phyloP scores from a whole-genome alignment of 1,140 invertebrate species.

The Hylaeus volcanicus region DNA sequence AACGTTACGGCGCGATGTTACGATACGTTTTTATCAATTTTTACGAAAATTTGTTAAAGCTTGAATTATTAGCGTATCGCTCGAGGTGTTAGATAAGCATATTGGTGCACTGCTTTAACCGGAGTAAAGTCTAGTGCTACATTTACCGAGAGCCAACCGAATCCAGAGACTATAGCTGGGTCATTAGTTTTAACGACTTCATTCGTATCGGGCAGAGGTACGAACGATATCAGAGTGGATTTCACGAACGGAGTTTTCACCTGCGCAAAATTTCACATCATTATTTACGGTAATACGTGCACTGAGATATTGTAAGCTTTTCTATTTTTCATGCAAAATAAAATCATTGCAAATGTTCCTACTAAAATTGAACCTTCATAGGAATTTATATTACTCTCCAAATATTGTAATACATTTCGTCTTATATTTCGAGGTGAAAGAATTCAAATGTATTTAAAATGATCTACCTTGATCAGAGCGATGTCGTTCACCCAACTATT shows the following conservation, averaged over 20 bases:
- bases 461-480: constrained; percentile 47
- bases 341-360: not conserved
- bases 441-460: not conserved
- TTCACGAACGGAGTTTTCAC: constrained; percentile 38
- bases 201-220: constrained; percentile 2
- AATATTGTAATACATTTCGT: no score
- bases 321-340: no score
- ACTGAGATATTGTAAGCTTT: not conserved
- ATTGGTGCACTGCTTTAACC: not conserved
- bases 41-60: not conserved
- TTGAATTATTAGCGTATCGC: not conserved
- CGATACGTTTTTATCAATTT: not conserved
- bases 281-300: not conserved
- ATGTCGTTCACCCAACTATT: constrained; percentile 52
- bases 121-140: not conserved
- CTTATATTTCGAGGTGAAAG: not conserved
- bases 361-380: no score
- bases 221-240: constrained; percentile 9
- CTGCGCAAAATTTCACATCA: constrained; percentile 14
- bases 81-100: not conserved
- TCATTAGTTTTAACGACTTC: constrained; percentile 24
- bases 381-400: no score
- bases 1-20: not conserved
- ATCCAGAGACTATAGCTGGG: constrained; percentile 53
- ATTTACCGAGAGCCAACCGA: constrained; percentile 55